phyloP scores from a whole-genome alignment of 2,797 vertebrate species.

The Bradypus variegatus region DNA sequence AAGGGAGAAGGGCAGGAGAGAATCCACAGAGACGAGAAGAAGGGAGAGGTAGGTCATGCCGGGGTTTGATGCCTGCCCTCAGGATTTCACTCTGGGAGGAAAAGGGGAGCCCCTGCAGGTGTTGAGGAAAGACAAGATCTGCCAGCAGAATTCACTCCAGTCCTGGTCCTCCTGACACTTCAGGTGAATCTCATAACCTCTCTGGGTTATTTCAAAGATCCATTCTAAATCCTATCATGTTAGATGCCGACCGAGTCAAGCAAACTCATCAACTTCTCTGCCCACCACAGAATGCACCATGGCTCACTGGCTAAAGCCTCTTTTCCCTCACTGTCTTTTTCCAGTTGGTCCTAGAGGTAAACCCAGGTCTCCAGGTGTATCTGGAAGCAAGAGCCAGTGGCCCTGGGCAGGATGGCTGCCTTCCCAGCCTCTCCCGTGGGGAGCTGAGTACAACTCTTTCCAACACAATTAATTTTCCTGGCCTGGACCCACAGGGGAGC shows the following conservation, averaged over 20 bases:
- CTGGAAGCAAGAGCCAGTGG: not conserved
- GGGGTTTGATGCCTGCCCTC: not conserved
- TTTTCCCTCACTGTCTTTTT: not conserved
- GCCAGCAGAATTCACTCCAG: not conserved
- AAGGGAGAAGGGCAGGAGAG: not conserved
- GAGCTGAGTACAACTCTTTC: not conserved
- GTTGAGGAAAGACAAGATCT: not conserved
- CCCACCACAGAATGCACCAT: too few species aligned
- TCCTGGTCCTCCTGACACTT: not conserved
- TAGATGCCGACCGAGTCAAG: not conserved
- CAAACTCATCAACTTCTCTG: too few species aligned
- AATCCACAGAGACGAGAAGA: not conserved
- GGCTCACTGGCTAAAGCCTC: not conserved
- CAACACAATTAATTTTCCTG: conserved; percentile 36
- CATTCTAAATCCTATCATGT: not conserved
- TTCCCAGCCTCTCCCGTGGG: not conserved
- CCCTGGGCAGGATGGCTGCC: not conserved
- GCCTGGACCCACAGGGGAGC: not conserved
- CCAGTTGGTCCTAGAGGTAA: not conserved
- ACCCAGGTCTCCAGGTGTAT: not conserved
- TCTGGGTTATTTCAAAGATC: not conserved
- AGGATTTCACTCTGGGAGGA: not conserved
- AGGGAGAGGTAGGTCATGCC: not conserved
- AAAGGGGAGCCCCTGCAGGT: not conserved
- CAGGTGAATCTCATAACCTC: not conserved